Evolutionary conservation across 2,888 invertebrate genomes (phyloP).

Genomic region (Ellobium chinense): DNA sequence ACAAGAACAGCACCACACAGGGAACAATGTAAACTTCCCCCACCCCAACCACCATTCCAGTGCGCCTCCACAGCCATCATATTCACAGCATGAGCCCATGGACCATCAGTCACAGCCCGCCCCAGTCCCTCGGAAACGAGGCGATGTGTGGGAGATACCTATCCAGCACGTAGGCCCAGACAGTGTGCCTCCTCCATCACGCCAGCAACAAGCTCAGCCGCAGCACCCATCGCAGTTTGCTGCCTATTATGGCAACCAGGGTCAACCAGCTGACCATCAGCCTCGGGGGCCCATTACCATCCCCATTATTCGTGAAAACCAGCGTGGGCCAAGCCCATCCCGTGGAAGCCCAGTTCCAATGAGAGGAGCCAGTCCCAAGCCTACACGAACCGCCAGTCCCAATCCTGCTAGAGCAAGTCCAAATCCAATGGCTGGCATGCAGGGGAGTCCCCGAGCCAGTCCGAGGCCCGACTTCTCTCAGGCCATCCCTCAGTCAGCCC

Average conservation of each 20-base stretch:
- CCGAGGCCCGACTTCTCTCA: conserved; percentile 25
- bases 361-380: not conserved
- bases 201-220: not conserved
- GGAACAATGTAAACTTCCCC: not conserved
- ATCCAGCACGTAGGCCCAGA: conserved; percentile 39
- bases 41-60: conserved; percentile 31
- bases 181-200: not conserved
- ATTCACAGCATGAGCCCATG: conserved; percentile 6
- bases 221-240: not conserved
- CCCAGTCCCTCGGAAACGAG: conserved; percentile 26
- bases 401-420: not conserved
- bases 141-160: conserved; percentile 60
- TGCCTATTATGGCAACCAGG: not conserved
- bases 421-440: conserved; percentile 17
- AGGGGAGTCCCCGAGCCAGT: conserved; percentile 23
- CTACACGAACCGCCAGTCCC: not conserved
- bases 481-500: conserved; percentile 31
- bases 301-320: conserved; percentile 19
- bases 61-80: not conserved
- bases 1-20: not conserved
- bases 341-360: conserved; percentile 11
- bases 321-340: conserved; percentile 46
- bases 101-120: conserved; percentile 25
- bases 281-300: conserved; percentile 18
- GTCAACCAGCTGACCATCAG: not conserved